Evolutionary conservation across 2,797 vertebrate species (phyloP).

Genomic region (Cirrhinus mrigala): DNA sequence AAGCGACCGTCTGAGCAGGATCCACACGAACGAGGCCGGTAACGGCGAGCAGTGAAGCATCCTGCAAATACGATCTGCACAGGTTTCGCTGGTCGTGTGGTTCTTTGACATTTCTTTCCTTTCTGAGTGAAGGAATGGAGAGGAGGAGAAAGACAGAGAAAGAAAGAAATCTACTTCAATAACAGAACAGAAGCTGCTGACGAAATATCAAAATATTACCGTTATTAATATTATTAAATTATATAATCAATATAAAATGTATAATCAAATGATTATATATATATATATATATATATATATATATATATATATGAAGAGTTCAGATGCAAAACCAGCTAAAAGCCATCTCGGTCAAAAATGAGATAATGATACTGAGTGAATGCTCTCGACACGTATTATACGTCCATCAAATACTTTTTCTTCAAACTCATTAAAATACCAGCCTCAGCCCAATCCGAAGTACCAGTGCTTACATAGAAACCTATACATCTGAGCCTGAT

Average conservation of each 20-base stretch:
- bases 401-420: no score
- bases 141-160: background rate
- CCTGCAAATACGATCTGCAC: conserved; percentile 57
- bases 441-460: no score
- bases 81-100: conserved; percentile 50
- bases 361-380: no score
- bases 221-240: no score
- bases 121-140: conserved; percentile 47
- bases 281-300: no score
- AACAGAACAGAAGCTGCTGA: background rate
- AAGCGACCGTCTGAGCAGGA: conserved; percentile 62
- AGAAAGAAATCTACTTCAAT: background rate
- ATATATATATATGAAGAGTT: no score
- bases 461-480: no score
- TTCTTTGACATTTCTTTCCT: conserved; percentile 64
- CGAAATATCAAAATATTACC: background rate
- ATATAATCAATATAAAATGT: background rate
- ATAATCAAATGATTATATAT: background rate
- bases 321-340: no score
- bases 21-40: conserved; percentile 63
- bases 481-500: no score
- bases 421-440: no score
- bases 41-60: conserved; percentile 57
- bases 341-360: no score
- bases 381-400: no score